Base-by-base conservation (phyloP, 2,888 invertebrate genomes). In the Drosophila aldrichi region DNA sequence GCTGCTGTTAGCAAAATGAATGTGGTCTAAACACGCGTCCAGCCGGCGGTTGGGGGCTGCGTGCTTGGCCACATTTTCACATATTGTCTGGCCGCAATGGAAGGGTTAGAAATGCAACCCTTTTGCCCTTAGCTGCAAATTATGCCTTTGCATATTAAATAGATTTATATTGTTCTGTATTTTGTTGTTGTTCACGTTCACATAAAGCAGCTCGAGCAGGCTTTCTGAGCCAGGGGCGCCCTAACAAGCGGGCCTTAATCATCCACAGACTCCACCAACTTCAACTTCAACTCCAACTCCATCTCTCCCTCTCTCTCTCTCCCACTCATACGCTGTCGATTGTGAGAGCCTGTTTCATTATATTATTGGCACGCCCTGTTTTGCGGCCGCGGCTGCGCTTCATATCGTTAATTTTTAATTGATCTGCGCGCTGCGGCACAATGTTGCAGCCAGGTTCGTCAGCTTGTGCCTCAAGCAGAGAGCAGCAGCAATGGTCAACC, bases 321-420 rank as follows among this genome's bases (percentile, higher is more conserved):
- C 48, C 43, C 38, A 52, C 51, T 52, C 61, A 44, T 43, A n/a
- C 46, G 32, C 52, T 63, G 44, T 29, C 48, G 25, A 43, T 52
- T 73, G 67, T 74, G 76, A 62, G 73, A 77, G 80, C 80, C 79
- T 91, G 91, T 91, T 89, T 91, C 92, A 92, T 91, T 91, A 91
- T 91, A 90, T 90, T 91, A 90, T 91, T 89, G 91, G 85, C 90
- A 91, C 91, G 91, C 91, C 91, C 92, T 67, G 77, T 82, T 88
- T 88, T 85, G 88, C 70, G 77, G 71, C 52, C 51, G 67, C 67
- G 70, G 67, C 81, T 87, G 88, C 81, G 86, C 88, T 83, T 90
- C 85, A 86, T 91, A 91, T 91, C 91, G 90, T 91, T 91, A 90
- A 90, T 91, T 91, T 91, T 91, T 91, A 91, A 91, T 91, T 91